Evolutionary conservation across 2,797 vertebrate species (phyloP).

Genomic region (Sitta carolinensis): DNA sequence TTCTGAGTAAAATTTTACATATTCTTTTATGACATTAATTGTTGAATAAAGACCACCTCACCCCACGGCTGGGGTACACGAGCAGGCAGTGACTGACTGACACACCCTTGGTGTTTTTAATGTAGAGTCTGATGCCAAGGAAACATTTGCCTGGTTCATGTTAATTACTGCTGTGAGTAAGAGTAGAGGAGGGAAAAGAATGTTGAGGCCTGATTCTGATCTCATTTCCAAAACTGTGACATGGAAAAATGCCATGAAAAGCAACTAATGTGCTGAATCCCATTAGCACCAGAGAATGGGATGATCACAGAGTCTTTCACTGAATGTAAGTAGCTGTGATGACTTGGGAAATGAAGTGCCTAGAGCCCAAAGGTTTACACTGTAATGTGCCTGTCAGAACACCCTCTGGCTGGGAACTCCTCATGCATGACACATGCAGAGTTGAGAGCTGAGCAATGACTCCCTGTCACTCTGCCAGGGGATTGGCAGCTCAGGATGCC

Average conservation of each 20-base stretch:
- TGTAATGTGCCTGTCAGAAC: background rate
- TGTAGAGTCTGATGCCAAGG: background rate
- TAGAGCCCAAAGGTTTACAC: background rate
- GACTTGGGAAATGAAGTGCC: background rate
- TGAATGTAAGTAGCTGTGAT: background rate
- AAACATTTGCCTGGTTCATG: background rate
- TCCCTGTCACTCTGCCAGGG: background rate
- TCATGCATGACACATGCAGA: background rate
- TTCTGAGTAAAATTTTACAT: background rate
- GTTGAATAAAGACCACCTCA: background rate
- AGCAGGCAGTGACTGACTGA: conserved; percentile 6
- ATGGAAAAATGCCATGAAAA: background rate
- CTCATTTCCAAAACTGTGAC: background rate
- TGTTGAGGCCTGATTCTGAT: background rate
- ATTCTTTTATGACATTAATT: background rate
- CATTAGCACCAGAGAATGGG: background rate
- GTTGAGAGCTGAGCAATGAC: background rate
- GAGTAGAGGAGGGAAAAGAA: background rate
- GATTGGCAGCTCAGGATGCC: background rate
- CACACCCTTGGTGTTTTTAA: background rate
- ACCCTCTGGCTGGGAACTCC: background rate
- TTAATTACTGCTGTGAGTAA: conserved; percentile 24
- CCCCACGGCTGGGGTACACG: background rate
- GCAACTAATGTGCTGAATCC: background rate
- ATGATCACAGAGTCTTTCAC: background rate